Percentiles rank a stretch among this genome's conserved stretches.
phyloP scores from a whole-genome alignment of 2,888 invertebrate genomes.

The Halictus quadricinctus region DNA sequence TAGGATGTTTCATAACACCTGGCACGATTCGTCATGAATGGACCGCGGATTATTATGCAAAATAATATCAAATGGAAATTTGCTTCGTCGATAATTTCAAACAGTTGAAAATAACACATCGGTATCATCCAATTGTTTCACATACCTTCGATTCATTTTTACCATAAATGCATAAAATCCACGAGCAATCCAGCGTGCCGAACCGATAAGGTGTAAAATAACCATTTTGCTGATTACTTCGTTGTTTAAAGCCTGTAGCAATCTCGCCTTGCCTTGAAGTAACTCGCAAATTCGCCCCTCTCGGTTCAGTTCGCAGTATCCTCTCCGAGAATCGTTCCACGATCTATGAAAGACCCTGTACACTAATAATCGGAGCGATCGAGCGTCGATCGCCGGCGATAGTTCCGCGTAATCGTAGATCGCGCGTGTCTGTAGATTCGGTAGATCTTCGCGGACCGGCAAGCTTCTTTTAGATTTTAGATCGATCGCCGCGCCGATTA shows the following conservation, averaged over 20 bases:
- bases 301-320: background rate
- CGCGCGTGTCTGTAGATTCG: background rate
- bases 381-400: background rate
- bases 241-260: background rate
- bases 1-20: background rate
- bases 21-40: background rate
- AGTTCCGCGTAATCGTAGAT: background rate
- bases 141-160: background rate
- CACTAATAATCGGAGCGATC: background rate
- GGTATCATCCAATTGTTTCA: no score
- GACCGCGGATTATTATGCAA: background rate
- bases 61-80: background rate
- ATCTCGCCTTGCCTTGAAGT: background rate
- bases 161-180: background rate
- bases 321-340: background rate
- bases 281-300: background rate
- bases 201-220: background rate
- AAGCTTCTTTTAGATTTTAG: conserved; percentile 47
- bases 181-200: background rate
- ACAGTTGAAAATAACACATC: no score
- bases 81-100: background rate
- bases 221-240: background rate
- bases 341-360: background rate
- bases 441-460: conserved; percentile 4
- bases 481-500: conserved; percentile 20